These are phyloP conservation scores for Acestrorhynchus altus DNA, from an alignment of 2,797 vertebrate genomes.

Conservation along the genomic window DNA sequence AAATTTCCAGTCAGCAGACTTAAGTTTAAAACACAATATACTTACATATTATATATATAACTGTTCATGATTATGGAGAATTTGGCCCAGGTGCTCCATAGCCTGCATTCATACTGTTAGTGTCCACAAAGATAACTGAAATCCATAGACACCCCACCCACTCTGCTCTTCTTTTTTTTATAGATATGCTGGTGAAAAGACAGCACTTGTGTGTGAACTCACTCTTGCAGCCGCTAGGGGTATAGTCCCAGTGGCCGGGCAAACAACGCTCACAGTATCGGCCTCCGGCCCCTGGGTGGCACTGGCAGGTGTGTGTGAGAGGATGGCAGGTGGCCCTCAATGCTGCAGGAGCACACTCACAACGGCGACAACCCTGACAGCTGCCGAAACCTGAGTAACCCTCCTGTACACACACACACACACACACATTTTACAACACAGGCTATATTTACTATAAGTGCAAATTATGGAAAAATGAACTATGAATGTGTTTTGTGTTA, in stretches of 20 bases:
- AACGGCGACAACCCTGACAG: conserved; percentile 82
- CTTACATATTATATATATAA: too few relatives aligned
- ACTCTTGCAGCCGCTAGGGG: conserved; percentile 80
- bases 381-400: conserved; percentile 81
- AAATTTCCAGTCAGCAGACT: too few relatives aligned
- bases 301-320: conserved; percentile 80
- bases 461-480: background rate
- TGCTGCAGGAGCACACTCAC: conserved; percentile 80
- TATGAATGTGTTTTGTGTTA: conserved; percentile 58
- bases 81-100: too few relatives aligned
- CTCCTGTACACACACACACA: conserved; percentile 68
- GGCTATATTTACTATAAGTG: background rate
- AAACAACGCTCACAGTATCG: conserved; percentile 83
- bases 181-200: background rate
- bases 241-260: conserved; percentile 82
- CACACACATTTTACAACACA: conserved; percentile 13
- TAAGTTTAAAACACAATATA: too few relatives aligned
- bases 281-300: conserved; percentile 80
- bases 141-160: too few relatives aligned
- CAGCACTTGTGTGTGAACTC: conserved; percentile 56
- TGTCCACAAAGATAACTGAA: too few relatives aligned
- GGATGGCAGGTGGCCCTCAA: conserved; percentile 77
- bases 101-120: too few relatives aligned
- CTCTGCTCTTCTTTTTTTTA: too few relatives aligned
- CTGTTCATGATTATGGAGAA: too few relatives aligned